phyloP scores from a whole-genome alignment of 2,797 vertebrate species.

The Rhinichthys osculus region DNA sequence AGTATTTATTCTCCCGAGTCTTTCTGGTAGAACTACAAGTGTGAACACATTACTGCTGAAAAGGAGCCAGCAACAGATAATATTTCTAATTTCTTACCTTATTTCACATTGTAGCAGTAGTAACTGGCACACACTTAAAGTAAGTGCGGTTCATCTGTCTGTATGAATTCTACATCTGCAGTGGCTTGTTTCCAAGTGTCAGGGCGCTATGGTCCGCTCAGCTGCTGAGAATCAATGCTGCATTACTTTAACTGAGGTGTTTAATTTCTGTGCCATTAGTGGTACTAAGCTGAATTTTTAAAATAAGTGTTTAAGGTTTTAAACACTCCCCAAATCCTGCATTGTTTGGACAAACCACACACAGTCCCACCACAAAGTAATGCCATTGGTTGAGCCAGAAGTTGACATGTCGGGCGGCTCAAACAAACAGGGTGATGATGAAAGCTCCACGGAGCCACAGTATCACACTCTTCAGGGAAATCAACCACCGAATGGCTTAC shows the following conservation, averaged over 20 bases:
- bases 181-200: not conserved
- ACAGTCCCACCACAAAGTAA: too few relatives aligned
- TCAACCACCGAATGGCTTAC: not conserved
- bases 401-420: not conserved
- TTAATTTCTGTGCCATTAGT: not conserved
- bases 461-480: constrained; percentile 12
- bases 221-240: not conserved
- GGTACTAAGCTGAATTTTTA: not conserved
- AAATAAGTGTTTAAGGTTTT: not conserved
- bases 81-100: too few relatives aligned
- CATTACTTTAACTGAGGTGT: not conserved
- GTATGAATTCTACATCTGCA: not conserved
- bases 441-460: not conserved
- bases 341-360: not conserved
- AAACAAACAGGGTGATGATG: not conserved
- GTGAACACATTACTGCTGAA: not conserved
- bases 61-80: not conserved
- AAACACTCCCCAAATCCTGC: not conserved
- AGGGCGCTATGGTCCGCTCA: not conserved
- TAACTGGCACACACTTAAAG: not conserved
- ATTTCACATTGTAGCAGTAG: not conserved
- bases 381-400: not conserved
- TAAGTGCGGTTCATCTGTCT: not conserved
- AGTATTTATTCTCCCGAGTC: too few relatives aligned
- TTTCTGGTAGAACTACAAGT: too few relatives aligned